Conservation (phyloP, 2,888 invertebrate genomes). For the Caenorhabditis zanzibari region DNA sequence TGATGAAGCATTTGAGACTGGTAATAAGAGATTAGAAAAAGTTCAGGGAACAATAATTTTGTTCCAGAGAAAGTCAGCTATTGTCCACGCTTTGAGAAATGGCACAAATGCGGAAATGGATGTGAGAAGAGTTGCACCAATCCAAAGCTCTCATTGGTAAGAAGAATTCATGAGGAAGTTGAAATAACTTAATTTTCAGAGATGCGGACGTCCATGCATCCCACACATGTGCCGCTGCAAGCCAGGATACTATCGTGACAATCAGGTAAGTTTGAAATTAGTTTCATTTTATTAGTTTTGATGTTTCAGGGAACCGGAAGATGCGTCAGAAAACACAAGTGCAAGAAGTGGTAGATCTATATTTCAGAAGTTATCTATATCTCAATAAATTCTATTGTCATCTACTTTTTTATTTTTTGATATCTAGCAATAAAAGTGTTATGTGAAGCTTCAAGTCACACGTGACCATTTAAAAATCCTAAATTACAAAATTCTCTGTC, state of each 20-base stretch:
- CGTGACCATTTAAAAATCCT: no score
- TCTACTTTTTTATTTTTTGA: not conserved
- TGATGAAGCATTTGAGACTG: constrained; percentile 30
- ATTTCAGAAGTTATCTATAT: not conserved
- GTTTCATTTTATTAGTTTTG: not conserved
- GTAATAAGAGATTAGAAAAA: no score
- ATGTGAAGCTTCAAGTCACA: not conserved
- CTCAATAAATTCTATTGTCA: constrained; percentile 2
- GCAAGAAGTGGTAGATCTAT: constrained; percentile 36
- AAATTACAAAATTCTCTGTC: no score
- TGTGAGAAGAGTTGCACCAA: constrained; percentile 55
- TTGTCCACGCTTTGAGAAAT: constrained; percentile 49
- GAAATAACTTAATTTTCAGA: not conserved
- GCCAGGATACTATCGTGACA: constrained; percentile 40
- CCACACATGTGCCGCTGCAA: constrained; percentile 46
- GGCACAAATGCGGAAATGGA: constrained; percentile 45
- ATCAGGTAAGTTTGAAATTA: not conserved
- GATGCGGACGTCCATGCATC: constrained; percentile 43
- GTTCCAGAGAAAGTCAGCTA: constrained; percentile 30
- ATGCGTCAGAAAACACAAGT: constrained; percentile 24
- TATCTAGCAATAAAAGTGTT: no score
- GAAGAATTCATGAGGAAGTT: no score
- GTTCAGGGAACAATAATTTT: not conserved
- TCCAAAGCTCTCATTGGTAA: constrained; percentile 15
- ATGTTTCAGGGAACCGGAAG: constrained; percentile 40